A percentile compares a stretch with the other conserved stretches of the same genome.
These are phyloP conservation scores for Berghia stephanieae DNA, from an alignment of 1,140 invertebrate species.

Conservation along the genomic window DNA sequence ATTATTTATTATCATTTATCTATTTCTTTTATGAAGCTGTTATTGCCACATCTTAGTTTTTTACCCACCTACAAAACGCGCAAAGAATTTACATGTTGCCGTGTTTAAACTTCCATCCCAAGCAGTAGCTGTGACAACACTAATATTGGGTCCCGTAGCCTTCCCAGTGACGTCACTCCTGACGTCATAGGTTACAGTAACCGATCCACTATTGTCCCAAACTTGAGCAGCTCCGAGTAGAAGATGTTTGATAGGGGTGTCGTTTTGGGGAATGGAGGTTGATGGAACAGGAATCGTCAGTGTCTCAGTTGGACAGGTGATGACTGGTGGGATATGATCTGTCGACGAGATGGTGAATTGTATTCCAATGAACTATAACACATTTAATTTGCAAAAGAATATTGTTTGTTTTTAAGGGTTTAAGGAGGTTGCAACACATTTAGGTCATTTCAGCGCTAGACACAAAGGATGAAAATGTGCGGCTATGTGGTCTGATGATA, in stretches of 20 bases:
- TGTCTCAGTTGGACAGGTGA: background rate
- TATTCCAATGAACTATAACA: background rate
- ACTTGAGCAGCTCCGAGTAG: background rate
- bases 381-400: no score
- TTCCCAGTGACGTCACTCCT: background rate
- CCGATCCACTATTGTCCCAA: slow-evolving; percentile 4
- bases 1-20: no score
- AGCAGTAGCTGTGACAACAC: background rate
- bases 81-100: slow-evolving; percentile 14
- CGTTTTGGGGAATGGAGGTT: no score
- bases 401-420: no score
- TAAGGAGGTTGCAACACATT: no score
- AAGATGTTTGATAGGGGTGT: background rate
- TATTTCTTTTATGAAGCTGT: background rate
- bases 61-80: background rate
- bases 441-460: slow-evolving; percentile 43
- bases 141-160: background rate
- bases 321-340: background rate
- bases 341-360: background rate
- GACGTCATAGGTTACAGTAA: background rate
- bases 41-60: background rate
- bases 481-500: no score
- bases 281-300: background rate
- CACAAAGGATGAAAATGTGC: slow-evolving; percentile 39
- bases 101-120: slow-evolving; percentile 4